Percentiles rank a stretch among this genome's conserved stretches.
Evolutionary conservation across 2,888 invertebrate species (phyloP).

Genomic region (Empis livida): DNA sequence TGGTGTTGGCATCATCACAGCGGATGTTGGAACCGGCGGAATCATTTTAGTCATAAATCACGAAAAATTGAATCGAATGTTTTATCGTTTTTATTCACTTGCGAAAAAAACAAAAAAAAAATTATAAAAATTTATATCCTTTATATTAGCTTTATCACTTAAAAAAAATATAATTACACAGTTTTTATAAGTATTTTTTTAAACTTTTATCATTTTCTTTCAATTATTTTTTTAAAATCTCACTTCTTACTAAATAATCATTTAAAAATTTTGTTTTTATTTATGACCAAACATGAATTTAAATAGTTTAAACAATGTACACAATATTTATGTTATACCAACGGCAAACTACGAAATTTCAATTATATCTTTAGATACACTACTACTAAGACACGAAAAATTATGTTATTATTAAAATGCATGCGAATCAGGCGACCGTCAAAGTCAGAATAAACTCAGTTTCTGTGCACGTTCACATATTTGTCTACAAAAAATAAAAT

Average conservation of each 20-base stretch:
- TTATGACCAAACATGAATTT: conserved; percentile 11
- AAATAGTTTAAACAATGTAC: not conserved
- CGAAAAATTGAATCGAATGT: not conserved
- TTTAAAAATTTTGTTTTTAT: conserved; percentile 12
- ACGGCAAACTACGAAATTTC: not conserved
- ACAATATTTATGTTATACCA: not conserved
- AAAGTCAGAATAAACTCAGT: conserved; percentile 28
- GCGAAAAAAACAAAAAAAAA: no score
- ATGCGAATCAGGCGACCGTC: conserved; percentile 32
- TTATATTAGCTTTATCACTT: no score
- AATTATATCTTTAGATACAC: not conserved
- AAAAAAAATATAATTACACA: no score
- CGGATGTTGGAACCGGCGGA: conserved; percentile 90
- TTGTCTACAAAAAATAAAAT: no score
- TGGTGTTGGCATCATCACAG: conserved; percentile 74
- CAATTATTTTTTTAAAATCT: no score
- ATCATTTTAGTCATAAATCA: conserved; percentile 55
- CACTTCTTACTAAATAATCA: no score
- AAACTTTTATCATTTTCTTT: no score
- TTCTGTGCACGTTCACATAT: not conserved
- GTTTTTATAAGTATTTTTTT: no score
- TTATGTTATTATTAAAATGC: conserved; percentile 1
- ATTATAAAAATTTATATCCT: no score
- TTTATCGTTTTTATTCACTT: not conserved
- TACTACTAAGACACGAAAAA: not conserved